These are phyloP conservation scores for Bombyx huttoni DNA, from an alignment of 2,888 invertebrate species.

Conservation along the genomic window DNA sequence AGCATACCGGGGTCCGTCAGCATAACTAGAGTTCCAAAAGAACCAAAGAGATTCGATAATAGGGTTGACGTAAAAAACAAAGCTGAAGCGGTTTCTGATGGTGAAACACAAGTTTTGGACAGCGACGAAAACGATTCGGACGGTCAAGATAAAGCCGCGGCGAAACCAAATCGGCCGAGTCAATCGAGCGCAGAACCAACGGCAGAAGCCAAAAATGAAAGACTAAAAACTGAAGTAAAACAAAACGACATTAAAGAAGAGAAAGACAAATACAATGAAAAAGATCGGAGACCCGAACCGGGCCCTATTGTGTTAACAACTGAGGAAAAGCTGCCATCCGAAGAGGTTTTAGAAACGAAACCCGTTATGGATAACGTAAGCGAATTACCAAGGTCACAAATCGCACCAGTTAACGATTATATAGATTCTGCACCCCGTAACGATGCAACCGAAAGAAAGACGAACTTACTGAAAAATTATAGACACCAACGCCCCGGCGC, in stretches of 20 bases:
- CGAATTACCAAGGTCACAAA: conserved; percentile 16
- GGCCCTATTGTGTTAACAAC: conserved; percentile 49
- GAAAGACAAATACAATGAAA: conserved; percentile 13
- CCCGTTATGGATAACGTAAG: conserved; percentile 20
- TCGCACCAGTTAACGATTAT: conserved; percentile 12
- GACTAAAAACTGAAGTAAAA: conserved; percentile 3
- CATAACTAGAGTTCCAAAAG: conserved; percentile 53
- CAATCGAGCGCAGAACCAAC: background rate
- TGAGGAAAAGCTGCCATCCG: conserved; percentile 54
- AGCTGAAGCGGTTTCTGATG: conserved; percentile 39
- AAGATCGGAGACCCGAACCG: conserved; percentile 14
- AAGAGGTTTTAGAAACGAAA: conserved; percentile 47
- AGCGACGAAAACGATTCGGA: conserved; percentile 47
- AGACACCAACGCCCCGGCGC: conserved; percentile 52
- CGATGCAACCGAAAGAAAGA: conserved; percentile 45
- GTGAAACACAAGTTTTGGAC: conserved; percentile 56
- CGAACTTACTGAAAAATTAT: conserved; percentile 61
- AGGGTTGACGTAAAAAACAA: conserved; percentile 24
- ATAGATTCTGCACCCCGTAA: conserved; percentile 16
- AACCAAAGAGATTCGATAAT: conserved; percentile 30
- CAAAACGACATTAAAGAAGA: conserved; percentile 8
- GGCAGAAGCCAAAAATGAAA: conserved; percentile 9
- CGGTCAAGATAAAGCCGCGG: conserved; percentile 14
- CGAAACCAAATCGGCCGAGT: conserved; percentile 12
- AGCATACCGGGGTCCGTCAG: conserved; percentile 54